Percentiles rank a stretch among this genome's conserved stretches.
Evolutionary conservation across 2,888 invertebrate species (phyloP).

Genomic region (Campaea margaritaria): DNA sequence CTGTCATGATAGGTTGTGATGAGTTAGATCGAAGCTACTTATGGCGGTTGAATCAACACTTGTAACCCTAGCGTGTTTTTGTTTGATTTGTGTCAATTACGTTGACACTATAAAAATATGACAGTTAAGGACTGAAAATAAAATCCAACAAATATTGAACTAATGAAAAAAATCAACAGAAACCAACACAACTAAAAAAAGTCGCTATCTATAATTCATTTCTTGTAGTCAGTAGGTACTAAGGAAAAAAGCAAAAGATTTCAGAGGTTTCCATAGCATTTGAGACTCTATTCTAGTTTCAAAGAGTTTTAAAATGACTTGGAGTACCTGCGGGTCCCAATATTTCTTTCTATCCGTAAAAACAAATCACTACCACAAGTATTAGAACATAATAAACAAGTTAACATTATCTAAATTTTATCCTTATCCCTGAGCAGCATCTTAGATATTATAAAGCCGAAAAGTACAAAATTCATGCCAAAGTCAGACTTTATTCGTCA

Average conservation of each 20-base stretch:
- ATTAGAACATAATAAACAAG: too few relatives aligned
- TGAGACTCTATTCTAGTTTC: background rate
- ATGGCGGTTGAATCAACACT: conserved; percentile 25
- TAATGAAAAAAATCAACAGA: too few relatives aligned
- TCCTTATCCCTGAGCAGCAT: conserved; percentile 1
- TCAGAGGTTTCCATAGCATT: background rate
- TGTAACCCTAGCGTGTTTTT: background rate
- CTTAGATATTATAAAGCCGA: conserved; percentile 14
- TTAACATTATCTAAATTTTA: too few relatives aligned
- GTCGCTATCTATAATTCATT: too few relatives aligned
- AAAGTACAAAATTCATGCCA: conserved; percentile 45
- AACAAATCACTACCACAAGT: too few relatives aligned
- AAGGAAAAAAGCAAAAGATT: too few relatives aligned
- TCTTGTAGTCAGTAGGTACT: too few relatives aligned
- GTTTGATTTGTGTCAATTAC: background rate
- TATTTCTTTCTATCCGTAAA: background rate
- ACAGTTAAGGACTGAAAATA: too few relatives aligned
- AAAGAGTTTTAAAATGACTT: too few relatives aligned
- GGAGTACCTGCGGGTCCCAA: too few relatives aligned
- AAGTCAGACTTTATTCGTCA: conserved; percentile 52
- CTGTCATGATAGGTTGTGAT: conserved; percentile 28
- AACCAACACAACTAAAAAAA: too few relatives aligned
- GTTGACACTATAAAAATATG: background rate
- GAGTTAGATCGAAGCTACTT: conserved; percentile 30
- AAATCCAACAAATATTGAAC: too few relatives aligned